Percentiles rank a stretch among this genome's conserved stretches.
Conservation (phyloP, 2,888 invertebrate genomes). For the Sarcophaga rosellei region DNA sequence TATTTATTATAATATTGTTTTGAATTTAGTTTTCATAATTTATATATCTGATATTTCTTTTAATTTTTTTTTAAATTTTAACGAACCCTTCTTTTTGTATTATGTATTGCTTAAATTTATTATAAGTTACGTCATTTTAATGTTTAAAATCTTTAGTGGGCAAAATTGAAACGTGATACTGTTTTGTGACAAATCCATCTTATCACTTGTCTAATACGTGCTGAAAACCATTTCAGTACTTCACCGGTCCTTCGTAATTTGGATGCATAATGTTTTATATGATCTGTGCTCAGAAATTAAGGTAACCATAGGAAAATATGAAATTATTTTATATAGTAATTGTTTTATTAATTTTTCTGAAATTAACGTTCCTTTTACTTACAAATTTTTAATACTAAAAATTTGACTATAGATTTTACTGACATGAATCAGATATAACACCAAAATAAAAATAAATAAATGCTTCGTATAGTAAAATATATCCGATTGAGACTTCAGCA, state of each 20-base stretch:
- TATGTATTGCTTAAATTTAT: constrained; percentile 35
- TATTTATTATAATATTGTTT: constrained; percentile 21
- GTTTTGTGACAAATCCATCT: constrained; percentile 81
- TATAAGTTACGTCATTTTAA: background rate
- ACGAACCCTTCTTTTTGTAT: background rate
- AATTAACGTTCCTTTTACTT: too few species aligned
- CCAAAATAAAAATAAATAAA: too few species aligned
- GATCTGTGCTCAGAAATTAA: constrained; percentile 85
- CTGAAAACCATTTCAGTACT: constrained; percentile 85
- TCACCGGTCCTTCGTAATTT: constrained; percentile 86
- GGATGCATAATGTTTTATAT: constrained; percentile 87
- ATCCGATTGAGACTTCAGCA: too few species aligned
- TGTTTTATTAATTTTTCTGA: background rate
- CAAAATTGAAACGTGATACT: constrained; percentile 79
- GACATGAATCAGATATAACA: too few species aligned
- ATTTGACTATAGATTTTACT: too few species aligned
- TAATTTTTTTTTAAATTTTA: constrained; percentile 14
- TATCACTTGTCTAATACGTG: constrained; percentile 78
- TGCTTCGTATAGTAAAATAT: too few species aligned
- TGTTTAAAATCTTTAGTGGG: constrained; percentile 73
- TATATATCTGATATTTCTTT: constrained; percentile 3
- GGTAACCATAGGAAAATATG: constrained; percentile 74
- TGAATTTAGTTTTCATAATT: background rate
- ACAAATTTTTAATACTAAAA: too few species aligned
- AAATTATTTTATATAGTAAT: background rate